These are phyloP conservation scores for Phyllopteryx taeniolatus DNA, from an alignment of 2,113 vertebrate genomes.

Conservation along the genomic window DNA sequence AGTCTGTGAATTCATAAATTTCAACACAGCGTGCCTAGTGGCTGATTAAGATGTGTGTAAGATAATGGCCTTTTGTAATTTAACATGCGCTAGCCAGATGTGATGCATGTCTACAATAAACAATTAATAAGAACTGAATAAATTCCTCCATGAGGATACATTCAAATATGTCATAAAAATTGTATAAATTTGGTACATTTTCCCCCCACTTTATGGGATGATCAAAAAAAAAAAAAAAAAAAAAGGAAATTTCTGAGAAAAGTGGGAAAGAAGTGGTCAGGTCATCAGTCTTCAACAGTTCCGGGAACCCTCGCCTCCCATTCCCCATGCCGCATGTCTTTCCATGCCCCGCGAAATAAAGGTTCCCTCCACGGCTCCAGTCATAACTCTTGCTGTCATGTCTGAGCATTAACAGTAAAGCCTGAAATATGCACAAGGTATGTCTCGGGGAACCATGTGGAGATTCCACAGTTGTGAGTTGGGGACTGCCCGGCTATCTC, in stretches of 20 bases:
- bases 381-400: conserved; percentile 57
- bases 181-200: conserved; percentile 54
- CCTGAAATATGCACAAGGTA: conserved; percentile 29
- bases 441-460: conserved; percentile 27
- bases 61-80: not conserved
- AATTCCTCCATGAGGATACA: conserved; percentile 9
- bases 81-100: conserved; percentile 43
- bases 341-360: conserved; percentile 38
- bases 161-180: conserved; percentile 38
- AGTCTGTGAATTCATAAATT: not conserved
- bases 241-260: conserved; percentile 43
- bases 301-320: conserved; percentile 47
- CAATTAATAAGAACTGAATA: conserved; percentile 15
- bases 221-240: conserved; percentile 7
- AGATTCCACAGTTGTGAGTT: conserved; percentile 19
- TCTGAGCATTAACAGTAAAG: conserved; percentile 59
- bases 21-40: not conserved
- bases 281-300: conserved; percentile 43
- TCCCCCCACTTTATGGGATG: conserved; percentile 12
- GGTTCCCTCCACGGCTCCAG: conserved; percentile 32
- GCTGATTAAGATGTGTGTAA: not conserved
- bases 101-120: conserved; percentile 2
- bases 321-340: conserved; percentile 22
- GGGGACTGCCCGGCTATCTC: conserved; percentile 9
- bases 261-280: conserved; percentile 17